Base-by-base conservation (phyloP, 2,888 invertebrate species). In the Nemotelus pantherinus region DNA sequence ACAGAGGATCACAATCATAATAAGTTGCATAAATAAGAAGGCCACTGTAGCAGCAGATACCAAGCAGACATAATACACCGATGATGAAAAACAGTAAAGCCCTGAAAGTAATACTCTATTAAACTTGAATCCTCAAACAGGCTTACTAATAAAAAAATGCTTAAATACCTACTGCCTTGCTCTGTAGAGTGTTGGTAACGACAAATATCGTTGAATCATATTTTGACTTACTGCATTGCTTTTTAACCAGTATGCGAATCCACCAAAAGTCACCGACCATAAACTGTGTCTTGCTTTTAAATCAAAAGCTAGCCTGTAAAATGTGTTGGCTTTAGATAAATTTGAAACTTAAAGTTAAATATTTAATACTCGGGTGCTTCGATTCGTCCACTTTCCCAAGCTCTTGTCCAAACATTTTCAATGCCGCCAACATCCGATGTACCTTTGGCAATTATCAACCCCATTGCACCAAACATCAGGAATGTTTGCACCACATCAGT, bases 21-120 rank as follows among this genome's bases (percentile, higher is more conserved):
- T 95, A 97, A 2, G 92, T 93, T 0, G 96, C 95, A 85, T 93
- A 97, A 81, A 97, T 94, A 0, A 97, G 91, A 4, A 97, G 88
- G 0, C 97, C 97, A 74, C 94, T 94, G 83, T 94, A 94, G 82
- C 94, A 94, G 84, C 95, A 94, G 83, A 96, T 89, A 0, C 92
- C 90, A 1, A 96, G 90, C 45, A 97, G 91, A 7, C 89, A 87
- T 77, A 93, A 88, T 74, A 96, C 93, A 0, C 96, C 96, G 2
- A 90, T 86, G 0, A 95, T 93, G 86, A 96, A 92, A 79, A 94
- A 91, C 91, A 86, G 87, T 84, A 89, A 80, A 2, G 87, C 86
- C 45, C 83, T 89, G 85, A 77, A 87, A 87, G 3, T 45, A 50
- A 43, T 50, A 55, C 43, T 25, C 43, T 4, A 7, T 25, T 25